Evolutionary conservation across 2,797 vertebrate species (phyloP), one percentile per base, ranked within the genome.

Genomic region (Lerista edwardsae): DNA sequence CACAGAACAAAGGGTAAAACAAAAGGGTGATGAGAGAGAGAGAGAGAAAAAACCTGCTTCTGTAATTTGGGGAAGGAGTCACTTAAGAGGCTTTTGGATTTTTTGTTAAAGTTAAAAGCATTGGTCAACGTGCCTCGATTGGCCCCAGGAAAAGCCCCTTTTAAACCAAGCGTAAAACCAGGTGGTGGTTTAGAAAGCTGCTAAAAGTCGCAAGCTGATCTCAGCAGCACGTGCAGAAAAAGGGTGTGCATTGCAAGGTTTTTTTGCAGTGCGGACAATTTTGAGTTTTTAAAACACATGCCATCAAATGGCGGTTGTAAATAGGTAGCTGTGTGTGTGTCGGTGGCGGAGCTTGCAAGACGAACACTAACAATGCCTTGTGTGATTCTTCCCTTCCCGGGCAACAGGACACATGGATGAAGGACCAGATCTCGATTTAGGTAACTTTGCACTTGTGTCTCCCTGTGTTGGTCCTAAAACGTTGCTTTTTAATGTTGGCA

Each of bases 341-440:
- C 86, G 86, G 93, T 79, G 90, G 91, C 90, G 27, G 93, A 87
- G 94, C 95, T 94, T 75, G 78, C 93, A 87, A 91, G 91, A 86
- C 94, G 82, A 86, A 78, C 93, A 95, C 94, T 97, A 93, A 97
- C 93, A 91, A 71, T 4, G 23, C 91, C 92, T 87, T 93, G 72
- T 96, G 1, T 94, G 91, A 71, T 96, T 93, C 91, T 94, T 92
- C 90, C 64, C 29, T 47, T 95, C 91, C 88, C 92, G 94, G 86
- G 96, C 93, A 90, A 94, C 96, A 99, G 98, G 98, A 97, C 97
- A 97, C 79, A 96, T 99, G 97, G 96, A 96, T n/a, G 96, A 97
- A 72, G 97, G 97, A 81, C 96, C 96, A 55, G 98, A 98, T 85
- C 98, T 98, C 91, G 98, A 99, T 74, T 97, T 98, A 96, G 98